Evolutionary conservation across 2,113 vertebrate species (phyloP), one percentile per base, ranked within the genome.

Genomic region (Cairina moschata): DNA sequence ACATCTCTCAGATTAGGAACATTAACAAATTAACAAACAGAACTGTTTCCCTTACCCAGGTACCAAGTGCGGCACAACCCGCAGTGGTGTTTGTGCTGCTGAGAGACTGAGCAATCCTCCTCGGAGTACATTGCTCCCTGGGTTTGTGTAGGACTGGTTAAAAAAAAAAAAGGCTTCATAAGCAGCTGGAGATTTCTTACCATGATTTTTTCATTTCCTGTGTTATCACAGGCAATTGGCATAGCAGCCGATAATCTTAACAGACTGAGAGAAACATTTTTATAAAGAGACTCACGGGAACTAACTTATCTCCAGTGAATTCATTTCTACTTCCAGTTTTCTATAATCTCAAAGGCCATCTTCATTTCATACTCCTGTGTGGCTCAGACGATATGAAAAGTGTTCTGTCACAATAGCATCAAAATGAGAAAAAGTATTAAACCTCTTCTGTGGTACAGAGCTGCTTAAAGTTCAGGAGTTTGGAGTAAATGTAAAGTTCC

Each of bases 391-490:
- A 60, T 55, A 31, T 56, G 13, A 52, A 34, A 90, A 54, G 62
- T 21, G 52, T 54, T 91, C 56, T 82, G 56, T 26, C 11, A 17
- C 58, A 69, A 91, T 5, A 80, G 67, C 62, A 91, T 48, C 67
- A n/a, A 71, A 74, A 59, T 60, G 18, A 66, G 67, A 63, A 88
- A 68, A 83, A 66, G n/a, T 23, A 40, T 55, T 86, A 63, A 17
- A 73, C 66, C 15, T 85, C 63, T 20, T 79, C 58, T 55, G 0
- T 0, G n/a, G 26, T 50, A 40, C 0, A 0, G 5, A 32, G 28
- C 40, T 48, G 26, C 67, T 78, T 48, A 52, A 82, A 65, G 25
- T 68, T 85, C 78, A 85, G 21, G 56, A 91, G 36, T 52, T 40
- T 80, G 21, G 38, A 86, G 36, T 12, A 44, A 34, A 68, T 12